Conservation (phyloP, 2,888 invertebrate species). For the Tribolium freemani region DNA sequence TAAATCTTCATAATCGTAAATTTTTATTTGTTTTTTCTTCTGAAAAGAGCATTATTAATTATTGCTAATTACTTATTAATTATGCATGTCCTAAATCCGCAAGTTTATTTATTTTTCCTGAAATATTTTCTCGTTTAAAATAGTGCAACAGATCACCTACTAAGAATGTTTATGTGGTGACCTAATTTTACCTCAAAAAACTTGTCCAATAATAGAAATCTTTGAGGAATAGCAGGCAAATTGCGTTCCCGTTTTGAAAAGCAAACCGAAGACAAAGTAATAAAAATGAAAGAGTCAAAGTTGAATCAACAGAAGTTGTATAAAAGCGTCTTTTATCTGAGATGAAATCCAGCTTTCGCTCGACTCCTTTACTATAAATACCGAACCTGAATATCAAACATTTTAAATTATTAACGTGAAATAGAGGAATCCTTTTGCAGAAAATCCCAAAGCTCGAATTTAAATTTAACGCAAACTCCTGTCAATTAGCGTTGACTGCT, state of each 20-base stretch:
- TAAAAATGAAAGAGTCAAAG: slow-evolving; percentile 17
- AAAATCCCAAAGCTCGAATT: background rate
- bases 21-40: too few species aligned
- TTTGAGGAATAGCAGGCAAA: background rate
- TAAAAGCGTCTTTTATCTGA: slow-evolving; percentile 19
- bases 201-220: too few species aligned
- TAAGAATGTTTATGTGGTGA: too few species aligned
- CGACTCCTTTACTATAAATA: slow-evolving; percentile 8
- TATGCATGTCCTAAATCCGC: too few species aligned
- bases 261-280: slow-evolving; percentile 14
- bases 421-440: background rate
- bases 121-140: too few species aligned
- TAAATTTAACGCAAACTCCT: background rate
- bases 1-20: too few species aligned
- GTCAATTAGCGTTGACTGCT: background rate
- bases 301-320: slow-evolving; percentile 19
- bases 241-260: background rate
- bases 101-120: too few species aligned
- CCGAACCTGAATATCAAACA: slow-evolving; percentile 22
- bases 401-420: slow-evolving; percentile 9
- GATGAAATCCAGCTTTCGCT: slow-evolving; percentile 14
- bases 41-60: too few species aligned
- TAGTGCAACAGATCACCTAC: too few species aligned
- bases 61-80: too few species aligned
- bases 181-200: too few species aligned